These are phyloP conservation scores for Drosophila nasuta DNA, from an alignment of 1,140 invertebrate genomes.

Conservation along the genomic window DNA sequence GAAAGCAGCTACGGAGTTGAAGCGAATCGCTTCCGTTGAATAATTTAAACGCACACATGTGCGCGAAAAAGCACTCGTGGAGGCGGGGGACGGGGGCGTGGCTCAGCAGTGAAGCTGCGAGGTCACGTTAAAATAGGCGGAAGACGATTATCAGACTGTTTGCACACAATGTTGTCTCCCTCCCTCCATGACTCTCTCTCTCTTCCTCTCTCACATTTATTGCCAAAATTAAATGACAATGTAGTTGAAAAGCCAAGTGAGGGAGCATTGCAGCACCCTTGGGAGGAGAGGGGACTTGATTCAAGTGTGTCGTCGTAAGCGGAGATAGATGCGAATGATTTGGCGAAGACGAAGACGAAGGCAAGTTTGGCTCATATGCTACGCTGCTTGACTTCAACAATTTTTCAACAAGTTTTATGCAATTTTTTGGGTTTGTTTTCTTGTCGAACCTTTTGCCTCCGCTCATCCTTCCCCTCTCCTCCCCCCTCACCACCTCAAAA, in stretches of 20 bases:
- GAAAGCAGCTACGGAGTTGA: constrained; percentile 20
- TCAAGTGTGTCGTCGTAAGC: constrained; percentile 64
- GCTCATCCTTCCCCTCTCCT: constrained; percentile 10
- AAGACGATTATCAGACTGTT: constrained; percentile 84
- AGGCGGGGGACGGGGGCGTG: background rate
- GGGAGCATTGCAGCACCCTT: background rate
- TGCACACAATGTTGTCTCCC: constrained; percentile 76
- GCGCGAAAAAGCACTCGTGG: constrained; percentile 34
- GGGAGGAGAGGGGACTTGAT: background rate
- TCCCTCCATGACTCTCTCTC: background rate
- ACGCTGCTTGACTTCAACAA: constrained; percentile 47
- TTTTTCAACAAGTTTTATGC: constrained; percentile 77
- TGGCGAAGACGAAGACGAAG: background rate
- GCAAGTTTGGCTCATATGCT: constrained; percentile 40
- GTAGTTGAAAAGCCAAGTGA: constrained; percentile 62
- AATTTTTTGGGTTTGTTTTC: constrained; percentile 39
- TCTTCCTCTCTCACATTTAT: constrained; percentile 68
- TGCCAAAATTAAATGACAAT: constrained; percentile 84
- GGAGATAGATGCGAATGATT: constrained; percentile 64
- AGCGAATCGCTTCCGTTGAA: constrained; percentile 68
- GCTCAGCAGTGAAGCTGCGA: constrained; percentile 9
- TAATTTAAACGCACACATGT: constrained; percentile 81
- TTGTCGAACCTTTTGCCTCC: constrained; percentile 3
- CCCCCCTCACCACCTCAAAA: background rate
- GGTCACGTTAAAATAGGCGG: constrained; percentile 78